phyloP scores from a whole-genome alignment of 2,113 vertebrate genomes.

The Nothocercus nigrocapillus region DNA sequence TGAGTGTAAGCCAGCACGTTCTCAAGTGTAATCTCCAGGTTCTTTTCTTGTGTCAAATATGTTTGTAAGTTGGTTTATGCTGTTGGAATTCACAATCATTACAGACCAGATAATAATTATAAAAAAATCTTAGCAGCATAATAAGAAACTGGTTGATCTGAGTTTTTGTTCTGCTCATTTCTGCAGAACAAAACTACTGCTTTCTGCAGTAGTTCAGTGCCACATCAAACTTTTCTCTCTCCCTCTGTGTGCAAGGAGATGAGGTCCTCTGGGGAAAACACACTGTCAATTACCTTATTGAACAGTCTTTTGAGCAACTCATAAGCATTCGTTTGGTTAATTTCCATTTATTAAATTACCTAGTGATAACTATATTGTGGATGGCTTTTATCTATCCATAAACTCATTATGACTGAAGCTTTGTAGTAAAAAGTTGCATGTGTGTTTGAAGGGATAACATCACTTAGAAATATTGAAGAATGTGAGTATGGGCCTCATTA shows the following conservation, averaged over 20 bases:
- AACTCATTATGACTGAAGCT: not conserved
- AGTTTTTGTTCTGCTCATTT: not conserved
- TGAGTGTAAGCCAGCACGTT: too few species aligned
- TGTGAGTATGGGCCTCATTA: not conserved
- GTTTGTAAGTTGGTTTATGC: not conserved
- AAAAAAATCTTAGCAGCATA: not conserved
- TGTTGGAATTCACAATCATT: not conserved
- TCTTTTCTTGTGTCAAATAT: not conserved
- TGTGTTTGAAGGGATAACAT: not conserved
- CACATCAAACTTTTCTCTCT: not conserved
- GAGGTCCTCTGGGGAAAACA: not conserved
- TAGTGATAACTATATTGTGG: not conserved
- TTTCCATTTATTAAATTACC: not conserved
- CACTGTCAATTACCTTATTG: not conserved
- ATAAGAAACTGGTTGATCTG: not conserved
- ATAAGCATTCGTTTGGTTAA: not conserved
- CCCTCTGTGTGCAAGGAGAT: not conserved
- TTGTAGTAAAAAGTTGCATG: not conserved
- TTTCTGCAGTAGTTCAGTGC: not conserved
- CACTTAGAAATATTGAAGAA: not conserved
- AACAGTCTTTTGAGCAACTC: not conserved
- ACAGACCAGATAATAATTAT: not conserved
- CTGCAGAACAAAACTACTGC: too few species aligned
- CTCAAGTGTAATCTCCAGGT: not conserved
- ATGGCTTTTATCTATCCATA: not conserved